Percentiles rank a stretch among this genome's conserved stretches.
These are phyloP conservation scores for Rhineura floridana DNA, from an alignment of 2,113 vertebrate species.

Conservation along the genomic window DNA sequence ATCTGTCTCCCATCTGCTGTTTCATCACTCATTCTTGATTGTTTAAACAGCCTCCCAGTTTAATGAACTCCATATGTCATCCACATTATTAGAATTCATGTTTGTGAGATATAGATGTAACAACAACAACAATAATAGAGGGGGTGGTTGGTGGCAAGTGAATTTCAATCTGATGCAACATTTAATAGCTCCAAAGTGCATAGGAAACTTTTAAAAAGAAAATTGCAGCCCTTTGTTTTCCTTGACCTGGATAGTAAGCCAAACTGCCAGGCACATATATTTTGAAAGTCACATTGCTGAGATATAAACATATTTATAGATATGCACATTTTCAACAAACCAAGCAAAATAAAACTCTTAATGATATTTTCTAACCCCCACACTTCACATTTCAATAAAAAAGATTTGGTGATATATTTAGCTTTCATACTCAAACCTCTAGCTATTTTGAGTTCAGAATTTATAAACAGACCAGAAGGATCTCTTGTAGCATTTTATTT, in stretches of 20 bases:
- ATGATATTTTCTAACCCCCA: neutral
- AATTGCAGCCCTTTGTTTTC: neutral
- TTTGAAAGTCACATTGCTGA: neutral
- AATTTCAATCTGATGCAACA: neutral
- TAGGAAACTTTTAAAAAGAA: accelerated
- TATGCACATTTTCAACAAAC: neutral
- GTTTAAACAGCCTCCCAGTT: neutral
- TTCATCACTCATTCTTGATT: neutral
- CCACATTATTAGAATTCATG: neutral
- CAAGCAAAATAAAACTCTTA: neutral
- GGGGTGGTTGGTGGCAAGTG: neutral
- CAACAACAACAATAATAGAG: too few relatives aligned
- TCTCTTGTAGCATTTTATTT: neutral
- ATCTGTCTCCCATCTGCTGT: accelerated
- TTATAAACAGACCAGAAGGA: too few relatives aligned
- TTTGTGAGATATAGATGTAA: too few relatives aligned
- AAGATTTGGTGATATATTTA: neutral
- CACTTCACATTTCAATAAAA: neutral
- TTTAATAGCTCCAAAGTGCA: neutral
- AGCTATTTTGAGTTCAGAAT: neutral
- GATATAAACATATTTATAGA: neutral
- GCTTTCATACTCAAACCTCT: too few relatives aligned
- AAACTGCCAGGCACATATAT: neutral
- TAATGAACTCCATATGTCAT: accelerated
- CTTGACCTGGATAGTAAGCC: neutral